Percentiles rank a stretch among this genome's conserved stretches.
These are phyloP conservation scores for Australoheros scitulus DNA, from an alignment of 2,113 vertebrate genomes.

Conservation along the genomic window DNA sequence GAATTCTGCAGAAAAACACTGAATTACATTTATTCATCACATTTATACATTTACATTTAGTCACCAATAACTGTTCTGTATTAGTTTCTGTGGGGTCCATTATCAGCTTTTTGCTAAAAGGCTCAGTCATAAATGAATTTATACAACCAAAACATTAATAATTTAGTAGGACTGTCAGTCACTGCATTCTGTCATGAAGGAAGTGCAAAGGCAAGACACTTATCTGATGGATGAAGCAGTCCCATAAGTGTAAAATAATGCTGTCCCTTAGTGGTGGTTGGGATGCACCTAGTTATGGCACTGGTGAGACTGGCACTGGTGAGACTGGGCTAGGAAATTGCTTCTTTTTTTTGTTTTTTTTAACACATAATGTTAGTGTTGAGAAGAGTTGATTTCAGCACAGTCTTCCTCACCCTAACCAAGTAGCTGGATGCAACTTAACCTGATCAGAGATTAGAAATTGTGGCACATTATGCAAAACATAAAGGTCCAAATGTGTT, in stretches of 20 bases:
- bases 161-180: too few species aligned
- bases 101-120: background rate
- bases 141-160: too few species aligned
- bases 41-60: slow-evolving; percentile 22
- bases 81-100: slow-evolving; percentile 8
- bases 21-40: slow-evolving; percentile 9
- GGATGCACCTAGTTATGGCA: background rate
- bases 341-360: too few species aligned
- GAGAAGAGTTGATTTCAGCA: background rate
- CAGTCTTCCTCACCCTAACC: background rate
- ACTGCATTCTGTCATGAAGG: background rate
- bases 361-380: background rate
- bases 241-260: background rate
- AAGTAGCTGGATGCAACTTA: background rate
- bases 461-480: background rate
- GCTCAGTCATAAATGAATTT: background rate
- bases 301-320: background rate
- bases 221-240: background rate
- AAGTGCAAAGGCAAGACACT: background rate
- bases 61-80: slow-evolving; percentile 26
- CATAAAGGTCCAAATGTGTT: background rate
- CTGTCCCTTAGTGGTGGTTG: background rate
- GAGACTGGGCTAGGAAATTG: background rate
- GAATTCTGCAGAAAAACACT: slow-evolving; percentile 24
- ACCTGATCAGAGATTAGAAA: background rate